These are phyloP conservation scores for Drosophila oshimai DNA, from an alignment of 1,140 invertebrate genomes.

Conservation along the genomic window DNA sequence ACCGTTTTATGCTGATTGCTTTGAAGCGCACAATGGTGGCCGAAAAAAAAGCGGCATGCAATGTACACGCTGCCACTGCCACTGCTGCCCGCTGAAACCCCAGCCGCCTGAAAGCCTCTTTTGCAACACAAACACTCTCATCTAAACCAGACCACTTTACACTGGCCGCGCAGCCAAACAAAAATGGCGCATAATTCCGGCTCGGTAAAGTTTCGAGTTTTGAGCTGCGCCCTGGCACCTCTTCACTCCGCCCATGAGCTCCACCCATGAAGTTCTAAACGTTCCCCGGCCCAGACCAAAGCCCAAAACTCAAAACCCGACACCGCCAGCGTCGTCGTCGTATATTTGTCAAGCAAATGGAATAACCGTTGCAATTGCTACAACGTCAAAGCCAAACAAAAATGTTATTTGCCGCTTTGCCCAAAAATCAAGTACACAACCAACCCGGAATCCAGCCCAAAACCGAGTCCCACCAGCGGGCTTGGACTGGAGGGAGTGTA, in stretches of 20 bases:
- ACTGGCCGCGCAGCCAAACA: constrained; percentile 58
- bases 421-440: constrained; percentile 80
- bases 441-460: constrained; percentile 10
- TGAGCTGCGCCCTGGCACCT: constrained; percentile 1
- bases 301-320: background rate
- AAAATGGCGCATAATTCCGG: constrained; percentile 74
- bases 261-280: constrained; percentile 37
- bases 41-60: constrained; percentile 17
- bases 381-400: constrained; percentile 79
- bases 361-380: constrained; percentile 79
- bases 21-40: constrained; percentile 51
- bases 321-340: constrained; percentile 27
- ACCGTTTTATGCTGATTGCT: constrained; percentile 60
- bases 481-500: background rate
- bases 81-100: background rate
- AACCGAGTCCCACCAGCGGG: constrained; percentile 1
- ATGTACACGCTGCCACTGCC: constrained; percentile 25
- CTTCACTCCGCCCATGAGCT: background rate
- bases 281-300: constrained; percentile 11
- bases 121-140: constrained; percentile 37
- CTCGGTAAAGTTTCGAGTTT: constrained; percentile 60
- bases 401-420: constrained; percentile 80
- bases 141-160: constrained; percentile 56
- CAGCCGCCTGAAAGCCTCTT: constrained; percentile 58
- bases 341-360: constrained; percentile 80